Conservation (phyloP, 2,113 vertebrate species). For the Tangachromis dhanisi region DNA sequence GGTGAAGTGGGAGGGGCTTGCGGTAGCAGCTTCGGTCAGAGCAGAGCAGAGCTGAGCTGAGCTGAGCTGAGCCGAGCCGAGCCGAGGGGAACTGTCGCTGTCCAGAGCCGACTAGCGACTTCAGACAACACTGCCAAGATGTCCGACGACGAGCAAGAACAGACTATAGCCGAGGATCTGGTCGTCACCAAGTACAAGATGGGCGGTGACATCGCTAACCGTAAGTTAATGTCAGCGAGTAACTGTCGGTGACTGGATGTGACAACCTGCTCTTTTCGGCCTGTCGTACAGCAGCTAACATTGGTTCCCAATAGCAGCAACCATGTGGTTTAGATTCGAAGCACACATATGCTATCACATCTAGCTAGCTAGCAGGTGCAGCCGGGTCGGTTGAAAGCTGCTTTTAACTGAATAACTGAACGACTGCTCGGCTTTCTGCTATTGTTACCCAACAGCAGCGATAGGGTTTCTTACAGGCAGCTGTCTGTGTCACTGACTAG, state of each 20-base stretch:
- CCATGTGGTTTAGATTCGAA: constrained; percentile 51
- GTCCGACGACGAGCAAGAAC: constrained; percentile 86
- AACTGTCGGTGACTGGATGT: not conserved
- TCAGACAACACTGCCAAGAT: constrained; percentile 48
- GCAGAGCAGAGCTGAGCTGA: not conserved
- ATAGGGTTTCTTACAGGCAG: not conserved
- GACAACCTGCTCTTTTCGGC: not conserved
- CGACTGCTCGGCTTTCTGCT: not conserved
- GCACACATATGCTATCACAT: not conserved
- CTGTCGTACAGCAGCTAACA: not conserved
- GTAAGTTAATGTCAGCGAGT: constrained; percentile 66
- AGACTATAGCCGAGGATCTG: constrained; percentile 89
- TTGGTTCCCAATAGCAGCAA: not conserved
- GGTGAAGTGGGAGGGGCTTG: not conserved
- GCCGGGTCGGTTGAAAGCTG: not conserved
- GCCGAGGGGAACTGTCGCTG: not conserved
- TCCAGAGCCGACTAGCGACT: not conserved
- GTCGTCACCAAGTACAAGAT: constrained; percentile 96
- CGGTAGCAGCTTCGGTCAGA: not conserved
- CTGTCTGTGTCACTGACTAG: not conserved
- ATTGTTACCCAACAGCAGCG: not conserved
- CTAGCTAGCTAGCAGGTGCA: not conserved
- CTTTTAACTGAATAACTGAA: not conserved
- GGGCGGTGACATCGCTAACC: constrained; percentile 91
- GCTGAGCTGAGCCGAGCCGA: not conserved